These are phyloP conservation scores for Mohoua ochrocephala DNA, from an alignment of 2,113 vertebrate genomes.

Conservation along the genomic window DNA sequence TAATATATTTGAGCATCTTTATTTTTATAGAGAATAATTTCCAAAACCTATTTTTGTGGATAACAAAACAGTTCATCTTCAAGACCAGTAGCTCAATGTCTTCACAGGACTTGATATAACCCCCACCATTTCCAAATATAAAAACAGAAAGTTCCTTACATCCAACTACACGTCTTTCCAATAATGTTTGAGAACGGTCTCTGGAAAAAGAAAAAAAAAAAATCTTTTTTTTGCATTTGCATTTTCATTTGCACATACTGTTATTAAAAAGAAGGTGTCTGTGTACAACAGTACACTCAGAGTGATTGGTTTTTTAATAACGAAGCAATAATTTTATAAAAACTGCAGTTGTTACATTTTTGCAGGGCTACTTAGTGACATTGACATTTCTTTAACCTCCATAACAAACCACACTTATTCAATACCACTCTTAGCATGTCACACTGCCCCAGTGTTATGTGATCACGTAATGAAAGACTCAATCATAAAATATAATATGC, in stretches of 20 bases:
- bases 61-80: neutral
- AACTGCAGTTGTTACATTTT: conserved; percentile 10
- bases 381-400: conserved; percentile 65
- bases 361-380: neutral
- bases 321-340: neutral
- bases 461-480: conserved; percentile 44
- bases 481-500: conserved; percentile 61
- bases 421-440: conserved; percentile 22
- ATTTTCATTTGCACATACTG: neutral
- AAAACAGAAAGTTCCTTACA: neutral
- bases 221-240: neutral
- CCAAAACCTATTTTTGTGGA: neutral
- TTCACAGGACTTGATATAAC: neutral
- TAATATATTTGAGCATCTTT: neutral
- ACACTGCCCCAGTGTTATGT: conserved; percentile 41
- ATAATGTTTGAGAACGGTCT: neutral
- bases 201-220: neutral
- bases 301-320: neutral
- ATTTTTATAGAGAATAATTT: neutral
- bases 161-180: neutral
- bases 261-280: neutral
- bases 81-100: neutral
- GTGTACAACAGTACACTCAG: neutral
- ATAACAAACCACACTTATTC: conserved; percentile 38
- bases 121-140: neutral